Conservation (phyloP, 2,888 invertebrate genomes). For the Venusia cambrica region DNA sequence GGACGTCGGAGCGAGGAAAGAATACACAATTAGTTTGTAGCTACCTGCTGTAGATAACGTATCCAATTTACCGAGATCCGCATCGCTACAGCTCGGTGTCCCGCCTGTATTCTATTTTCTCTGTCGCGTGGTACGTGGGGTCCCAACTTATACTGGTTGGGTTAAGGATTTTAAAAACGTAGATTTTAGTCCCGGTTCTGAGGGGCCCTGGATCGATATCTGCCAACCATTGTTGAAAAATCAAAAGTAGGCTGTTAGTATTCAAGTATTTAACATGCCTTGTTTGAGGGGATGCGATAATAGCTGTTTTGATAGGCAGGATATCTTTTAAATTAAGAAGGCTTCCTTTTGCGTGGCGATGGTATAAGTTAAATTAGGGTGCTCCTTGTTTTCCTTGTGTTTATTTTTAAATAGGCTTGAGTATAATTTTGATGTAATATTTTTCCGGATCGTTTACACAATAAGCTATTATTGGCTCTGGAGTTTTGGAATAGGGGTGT, state of each 20-base stretch:
- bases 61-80: slow-evolving; percentile 57
- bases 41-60: slow-evolving; percentile 76
- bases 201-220: slow-evolving; percentile 71
- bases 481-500: slow-evolving; percentile 4
- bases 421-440: slow-evolving; percentile 17
- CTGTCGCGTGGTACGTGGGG: slow-evolving; percentile 36
- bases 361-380: slow-evolving; percentile 20
- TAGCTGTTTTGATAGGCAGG: slow-evolving; percentile 33
- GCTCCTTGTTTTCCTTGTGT: slow-evolving; percentile 17
- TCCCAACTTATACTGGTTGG: slow-evolving; percentile 52
- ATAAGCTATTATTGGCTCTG: slow-evolving; percentile 10
- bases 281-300: slow-evolving; percentile 40
- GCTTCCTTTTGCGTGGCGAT: slow-evolving; percentile 28
- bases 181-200: slow-evolving; percentile 69
- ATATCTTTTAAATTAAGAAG: slow-evolving; percentile 34
- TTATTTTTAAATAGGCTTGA: slow-evolving; percentile 16
- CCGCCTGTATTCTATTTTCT: slow-evolving; percentile 34
- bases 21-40: slow-evolving; percentile 79
- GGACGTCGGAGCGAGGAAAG: slow-evolving; percentile 77
- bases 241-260: slow-evolving; percentile 75
- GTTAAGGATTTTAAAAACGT: slow-evolving; percentile 72
- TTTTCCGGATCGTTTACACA: slow-evolving; percentile 18
- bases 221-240: slow-evolving; percentile 73
- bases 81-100: slow-evolving; percentile 39
- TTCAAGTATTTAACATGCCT: slow-evolving; percentile 54